These are phyloP conservation scores for Anthopleura sola DNA, from an alignment of 64 coral and sea anemone species.

Conservation along the genomic window DNA sequence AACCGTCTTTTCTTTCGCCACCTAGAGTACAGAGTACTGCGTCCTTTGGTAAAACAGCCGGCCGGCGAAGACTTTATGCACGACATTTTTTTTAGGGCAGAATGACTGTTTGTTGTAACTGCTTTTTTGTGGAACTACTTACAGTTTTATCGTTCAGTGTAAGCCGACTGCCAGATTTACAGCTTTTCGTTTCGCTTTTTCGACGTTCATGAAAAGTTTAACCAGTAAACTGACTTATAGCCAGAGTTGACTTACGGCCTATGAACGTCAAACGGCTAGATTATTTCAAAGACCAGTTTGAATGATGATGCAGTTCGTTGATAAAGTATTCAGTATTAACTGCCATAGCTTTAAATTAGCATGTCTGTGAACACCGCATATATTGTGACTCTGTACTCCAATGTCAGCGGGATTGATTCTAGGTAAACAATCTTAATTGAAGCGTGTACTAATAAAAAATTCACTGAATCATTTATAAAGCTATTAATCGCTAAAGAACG, in stretches of 20 bases:
- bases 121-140: not conserved
- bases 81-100: not conserved
- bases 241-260: not conserved
- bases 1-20: not conserved
- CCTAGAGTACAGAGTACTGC: not conserved
- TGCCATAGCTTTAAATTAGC: not conserved
- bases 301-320: not conserved
- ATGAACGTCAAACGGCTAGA: not conserved
- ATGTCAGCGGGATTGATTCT: slow-evolving; percentile 7
- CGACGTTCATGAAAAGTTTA: not conserved
- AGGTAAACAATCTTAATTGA: slow-evolving; percentile 17
- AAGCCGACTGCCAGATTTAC: not conserved
- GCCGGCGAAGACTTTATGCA: not conserved
- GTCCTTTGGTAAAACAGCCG: not conserved
- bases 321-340: slow-evolving; percentile 6
- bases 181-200: not conserved
- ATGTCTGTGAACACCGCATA: slow-evolving; percentile 12
- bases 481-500: not conserved
- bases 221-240: too few species aligned
- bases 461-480: not conserved
- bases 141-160: not conserved
- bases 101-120: not conserved
- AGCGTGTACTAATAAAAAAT: not conserved
- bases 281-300: not conserved
- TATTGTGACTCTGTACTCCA: not conserved